Conservation (phyloP, 2,797 vertebrate species). For the Fundulus diaphanus region DNA sequence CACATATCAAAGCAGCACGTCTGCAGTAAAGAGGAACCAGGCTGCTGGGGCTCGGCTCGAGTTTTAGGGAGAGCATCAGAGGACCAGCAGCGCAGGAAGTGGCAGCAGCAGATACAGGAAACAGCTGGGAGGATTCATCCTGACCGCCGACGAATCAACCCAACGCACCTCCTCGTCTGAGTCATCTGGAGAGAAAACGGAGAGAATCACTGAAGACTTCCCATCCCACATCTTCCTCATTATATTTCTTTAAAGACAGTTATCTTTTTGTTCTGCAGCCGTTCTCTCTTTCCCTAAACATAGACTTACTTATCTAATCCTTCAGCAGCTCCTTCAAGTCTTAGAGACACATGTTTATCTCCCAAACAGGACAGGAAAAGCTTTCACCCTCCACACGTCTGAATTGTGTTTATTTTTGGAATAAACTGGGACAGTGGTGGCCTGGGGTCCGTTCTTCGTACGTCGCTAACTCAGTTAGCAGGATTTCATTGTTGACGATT, state of each 20-base stretch:
- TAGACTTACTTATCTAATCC: neutral
- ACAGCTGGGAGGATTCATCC: conserved; percentile 18
- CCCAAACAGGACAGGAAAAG: neutral
- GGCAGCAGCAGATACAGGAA: conserved; percentile 43
- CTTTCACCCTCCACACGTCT: neutral
- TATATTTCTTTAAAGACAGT: neutral
- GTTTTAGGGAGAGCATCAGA: conserved; percentile 22
- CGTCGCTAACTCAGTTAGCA: too few relatives aligned
- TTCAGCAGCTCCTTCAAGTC: neutral
- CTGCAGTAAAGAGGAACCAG: neutral
- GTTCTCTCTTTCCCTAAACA: conserved; percentile 1
- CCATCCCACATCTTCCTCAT: too few relatives aligned
- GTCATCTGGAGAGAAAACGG: conserved; percentile 63
- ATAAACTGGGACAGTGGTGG: too few relatives aligned
- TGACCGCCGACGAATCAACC: conserved; percentile 65
- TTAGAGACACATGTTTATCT: neutral
- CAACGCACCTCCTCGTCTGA: conserved; percentile 76
- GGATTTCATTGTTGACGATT: too few relatives aligned
- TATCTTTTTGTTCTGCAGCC: neutral
- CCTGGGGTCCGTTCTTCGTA: too few relatives aligned
- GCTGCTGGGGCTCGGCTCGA: neutral
- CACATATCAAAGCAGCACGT: neutral
- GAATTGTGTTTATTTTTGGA: neutral
- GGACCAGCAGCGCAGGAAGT: conserved; percentile 36
- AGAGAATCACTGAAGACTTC: neutral